Base-by-base conservation (phyloP, 2,797 vertebrate species). In the Linurgus olivaceus region DNA sequence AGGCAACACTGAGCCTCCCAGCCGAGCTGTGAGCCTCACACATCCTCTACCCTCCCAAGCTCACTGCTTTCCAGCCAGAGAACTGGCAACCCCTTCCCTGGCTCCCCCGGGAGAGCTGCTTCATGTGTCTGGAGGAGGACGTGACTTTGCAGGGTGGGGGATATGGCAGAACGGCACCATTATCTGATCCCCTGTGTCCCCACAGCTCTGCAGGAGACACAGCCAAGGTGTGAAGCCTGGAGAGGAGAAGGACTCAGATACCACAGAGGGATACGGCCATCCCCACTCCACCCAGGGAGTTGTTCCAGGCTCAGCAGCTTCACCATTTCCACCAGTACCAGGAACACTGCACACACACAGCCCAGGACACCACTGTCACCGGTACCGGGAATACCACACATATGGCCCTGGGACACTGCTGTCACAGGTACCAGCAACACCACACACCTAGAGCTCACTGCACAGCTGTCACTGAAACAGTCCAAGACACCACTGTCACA, bases 101-200 rank as follows among this genome's bases (percentile, higher is more conserved):
- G 21, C 54, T 92, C 48, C 48, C 45, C 58, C 0, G 1, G 87
- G 66, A 78, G 25, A 57, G 29, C 50, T 14, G 54, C 61, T 68
- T 9, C 20, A 1, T 3, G 8, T 1, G 1, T 28, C 65, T 7
- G 2, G 57, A 70, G 70, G 52, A 71, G 55, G 58, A 87, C 1
- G 5, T 31, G 86, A 81, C 70, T 89, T 20, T 78, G 77, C 71
- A 71, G 67, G 65, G 67, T 8, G 45, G 18, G 28, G 52, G 38
- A 50, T 10, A 51, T 1, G 1, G 83, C 58, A 89, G 35, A 59
- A 61, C 1, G 0, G 2, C 40, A 38, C 28, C 0, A 0, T 5
- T 4, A 3, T 8, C 65, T 19, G 13, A 44, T 14, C 40, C 16
- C 26, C 75, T 59, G 58, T 5, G 2, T 40, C 28, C 26, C 35